phyloP scores from a whole-genome alignment of 2,797 vertebrate genomes.

The Mustela erminea region DNA sequence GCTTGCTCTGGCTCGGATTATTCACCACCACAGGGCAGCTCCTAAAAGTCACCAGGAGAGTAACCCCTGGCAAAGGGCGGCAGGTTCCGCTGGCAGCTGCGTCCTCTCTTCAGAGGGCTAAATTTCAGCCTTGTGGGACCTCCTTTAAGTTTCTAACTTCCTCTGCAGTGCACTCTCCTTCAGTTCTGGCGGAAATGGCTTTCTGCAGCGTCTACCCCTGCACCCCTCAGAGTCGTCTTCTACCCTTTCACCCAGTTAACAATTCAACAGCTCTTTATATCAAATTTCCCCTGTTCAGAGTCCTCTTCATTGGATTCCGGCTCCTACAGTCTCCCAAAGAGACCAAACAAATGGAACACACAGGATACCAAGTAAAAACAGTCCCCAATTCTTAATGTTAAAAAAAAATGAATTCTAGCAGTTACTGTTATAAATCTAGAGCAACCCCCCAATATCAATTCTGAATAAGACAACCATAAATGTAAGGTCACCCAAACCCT shows the following conservation, averaged over 20 bases:
- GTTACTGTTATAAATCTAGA: slow-evolving; percentile 49
- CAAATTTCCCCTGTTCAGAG: neutral
- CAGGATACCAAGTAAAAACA: slow-evolving; percentile 6
- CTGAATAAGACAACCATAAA: slow-evolving; percentile 57
- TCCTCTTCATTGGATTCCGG: neutral
- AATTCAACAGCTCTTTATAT: slow-evolving; percentile 54
- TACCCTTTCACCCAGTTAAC: slow-evolving; percentile 15
- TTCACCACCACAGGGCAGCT: neutral
- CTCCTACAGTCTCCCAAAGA: neutral
- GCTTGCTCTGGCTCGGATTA: neutral
- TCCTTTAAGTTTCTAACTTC: slow-evolving; percentile 2
- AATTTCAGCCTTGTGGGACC: neutral
- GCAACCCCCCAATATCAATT: slow-evolving; percentile 29
- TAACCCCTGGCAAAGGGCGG: neutral
- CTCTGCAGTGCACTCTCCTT: neutral
- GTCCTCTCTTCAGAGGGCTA: neutral
- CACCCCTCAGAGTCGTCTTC: neutral
- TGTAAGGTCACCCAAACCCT: slow-evolving; percentile 47
- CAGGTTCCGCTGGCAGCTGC: neutral
- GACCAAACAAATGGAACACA: slow-evolving; percentile 28
- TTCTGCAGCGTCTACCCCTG: neutral
- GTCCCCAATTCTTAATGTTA: slow-evolving; percentile 11
- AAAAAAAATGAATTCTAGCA: slow-evolving; percentile 51
- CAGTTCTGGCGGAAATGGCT: neutral
- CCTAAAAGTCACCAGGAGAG: neutral